A percentile compares a stretch with the other conserved stretches of the same genome.
phyloP scores from a whole-genome alignment of 2,888 invertebrate genomes.

The Tetranychus piercei region DNA sequence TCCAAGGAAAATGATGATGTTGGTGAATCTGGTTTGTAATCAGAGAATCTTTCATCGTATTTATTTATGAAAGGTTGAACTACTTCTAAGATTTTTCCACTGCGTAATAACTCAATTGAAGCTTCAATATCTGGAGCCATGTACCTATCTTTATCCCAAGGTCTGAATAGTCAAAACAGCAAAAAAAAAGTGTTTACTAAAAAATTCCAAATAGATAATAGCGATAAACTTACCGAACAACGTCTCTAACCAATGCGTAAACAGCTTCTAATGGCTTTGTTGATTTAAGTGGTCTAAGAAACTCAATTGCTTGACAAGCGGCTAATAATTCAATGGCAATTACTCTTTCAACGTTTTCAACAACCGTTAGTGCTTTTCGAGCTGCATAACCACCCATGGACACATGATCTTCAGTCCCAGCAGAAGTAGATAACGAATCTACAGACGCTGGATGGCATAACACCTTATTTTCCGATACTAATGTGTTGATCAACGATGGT shows the following conservation, averaged over 20 bases:
- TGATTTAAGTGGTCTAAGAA: conserved; percentile 44
- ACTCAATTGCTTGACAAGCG: conserved; percentile 49
- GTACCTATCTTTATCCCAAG: conserved; percentile 44
- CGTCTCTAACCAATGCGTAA: conserved; percentile 41
- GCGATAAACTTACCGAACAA: conserved; percentile 34
- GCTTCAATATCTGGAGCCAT: conserved; percentile 48
- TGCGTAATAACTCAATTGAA: conserved; percentile 38
- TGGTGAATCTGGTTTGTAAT: neutral
- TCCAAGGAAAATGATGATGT: neutral
- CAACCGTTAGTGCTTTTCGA: conserved; percentile 41
- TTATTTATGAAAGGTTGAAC: conserved; percentile 37
- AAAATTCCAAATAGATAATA: neutral
- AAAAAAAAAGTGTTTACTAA: neutral
- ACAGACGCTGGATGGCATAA: conserved; percentile 48
- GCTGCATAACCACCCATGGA: conserved; percentile 50
- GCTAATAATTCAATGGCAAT: conserved; percentile 47
- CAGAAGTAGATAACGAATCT: conserved; percentile 46
- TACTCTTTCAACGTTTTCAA: conserved; percentile 41
- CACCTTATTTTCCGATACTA: conserved; percentile 50
- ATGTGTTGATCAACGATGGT: neutral
- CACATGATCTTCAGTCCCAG: conserved; percentile 50
- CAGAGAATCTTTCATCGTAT: conserved; percentile 26
- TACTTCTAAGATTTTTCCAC: conserved; percentile 40
- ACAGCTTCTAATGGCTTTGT: conserved; percentile 46
- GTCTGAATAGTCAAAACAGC: conserved; percentile 31